phyloP scores from a whole-genome alignment of 2,888 invertebrate genomes.

The Spisula solida region DNA sequence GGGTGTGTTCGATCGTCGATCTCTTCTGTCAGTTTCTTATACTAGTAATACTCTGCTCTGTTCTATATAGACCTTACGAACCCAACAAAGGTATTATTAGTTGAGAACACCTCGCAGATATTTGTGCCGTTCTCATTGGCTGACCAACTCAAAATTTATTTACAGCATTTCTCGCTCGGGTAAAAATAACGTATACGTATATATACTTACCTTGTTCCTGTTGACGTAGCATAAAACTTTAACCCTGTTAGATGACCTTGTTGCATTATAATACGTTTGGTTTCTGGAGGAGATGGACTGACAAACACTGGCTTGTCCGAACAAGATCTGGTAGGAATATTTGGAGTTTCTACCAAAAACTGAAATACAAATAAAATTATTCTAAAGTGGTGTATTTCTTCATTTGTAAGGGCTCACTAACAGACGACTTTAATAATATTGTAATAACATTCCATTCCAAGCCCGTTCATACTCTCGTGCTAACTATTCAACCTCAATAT shows the following conservation, averaged over 20 bases:
- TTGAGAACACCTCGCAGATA: too few species aligned
- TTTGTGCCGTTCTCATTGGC: neutral
- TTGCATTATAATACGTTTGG: neutral
- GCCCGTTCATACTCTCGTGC: too few species aligned
- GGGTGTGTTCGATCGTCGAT: too few species aligned
- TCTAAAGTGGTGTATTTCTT: neutral
- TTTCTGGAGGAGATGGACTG: neutral
- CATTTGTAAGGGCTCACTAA: neutral
- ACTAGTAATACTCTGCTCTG: too few species aligned
- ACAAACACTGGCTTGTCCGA: conserved; percentile 29
- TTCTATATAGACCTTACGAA: neutral
- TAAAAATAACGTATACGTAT: too few species aligned
- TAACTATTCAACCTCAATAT: too few species aligned
- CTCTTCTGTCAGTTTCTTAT: neutral
- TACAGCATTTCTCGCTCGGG: too few species aligned
- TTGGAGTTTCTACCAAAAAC: conserved; percentile 26
- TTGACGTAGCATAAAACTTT: conserved; percentile 29
- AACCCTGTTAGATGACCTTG: neutral
- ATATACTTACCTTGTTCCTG: conserved; percentile 10
- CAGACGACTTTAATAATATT: too few species aligned
- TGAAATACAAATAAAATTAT: neutral
- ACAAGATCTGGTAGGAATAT: neutral
- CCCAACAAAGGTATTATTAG: neutral
- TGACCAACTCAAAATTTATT: neutral
- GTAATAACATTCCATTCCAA: too few species aligned